Evolutionary conservation across 2,888 invertebrate genomes (phyloP).

Genomic region (Philopedon plagiatum): DNA sequence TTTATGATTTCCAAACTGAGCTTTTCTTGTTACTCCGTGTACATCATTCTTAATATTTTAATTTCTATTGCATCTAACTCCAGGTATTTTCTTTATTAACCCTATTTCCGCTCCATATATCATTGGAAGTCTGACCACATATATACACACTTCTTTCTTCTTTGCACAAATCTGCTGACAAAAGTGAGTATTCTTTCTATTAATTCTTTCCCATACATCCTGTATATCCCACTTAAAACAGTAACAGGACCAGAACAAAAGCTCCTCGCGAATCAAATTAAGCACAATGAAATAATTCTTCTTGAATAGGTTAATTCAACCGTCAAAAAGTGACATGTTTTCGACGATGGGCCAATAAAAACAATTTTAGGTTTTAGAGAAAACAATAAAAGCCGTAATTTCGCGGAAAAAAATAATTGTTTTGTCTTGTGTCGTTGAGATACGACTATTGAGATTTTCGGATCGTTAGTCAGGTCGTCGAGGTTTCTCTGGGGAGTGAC

Average conservation of each 20-base stretch:
- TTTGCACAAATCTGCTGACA: no score
- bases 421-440: conserved; percentile 39
- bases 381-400: conserved; percentile 34
- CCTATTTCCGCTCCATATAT: no score
- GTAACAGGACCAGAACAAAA: neutral
- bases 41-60: no score
- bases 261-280: neutral
- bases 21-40: no score
- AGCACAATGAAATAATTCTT: conserved; percentile 27
- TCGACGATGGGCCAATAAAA: conserved; percentile 38
- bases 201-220: no score
- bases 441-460: conserved; percentile 38
- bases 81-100: no score
- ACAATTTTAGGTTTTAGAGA: conserved; percentile 23
- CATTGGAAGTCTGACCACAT: no score
- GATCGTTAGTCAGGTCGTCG: conserved; percentile 1
- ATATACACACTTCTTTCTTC: no score
- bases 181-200: no score
- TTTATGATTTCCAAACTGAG: no score
- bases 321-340: conserved; percentile 34
- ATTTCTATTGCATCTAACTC: no score
- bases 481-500: conserved; percentile 25
- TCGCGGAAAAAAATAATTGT: conserved; percentile 36
- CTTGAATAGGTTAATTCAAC: conserved; percentile 42
- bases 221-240: neutral